Evolutionary conservation across 2,888 invertebrate genomes (phyloP).

Genomic region (Dione vanillae): DNA sequence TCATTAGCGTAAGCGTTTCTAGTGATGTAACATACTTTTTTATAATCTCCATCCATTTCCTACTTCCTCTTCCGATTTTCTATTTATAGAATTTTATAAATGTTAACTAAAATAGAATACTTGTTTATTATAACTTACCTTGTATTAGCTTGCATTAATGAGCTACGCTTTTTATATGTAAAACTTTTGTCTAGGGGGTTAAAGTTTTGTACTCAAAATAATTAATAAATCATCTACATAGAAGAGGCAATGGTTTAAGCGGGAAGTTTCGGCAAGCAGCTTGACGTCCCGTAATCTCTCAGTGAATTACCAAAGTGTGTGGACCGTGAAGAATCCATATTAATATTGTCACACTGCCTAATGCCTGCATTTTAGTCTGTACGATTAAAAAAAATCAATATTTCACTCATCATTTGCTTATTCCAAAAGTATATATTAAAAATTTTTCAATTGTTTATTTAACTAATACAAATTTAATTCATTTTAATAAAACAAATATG

Average conservation of each 20-base stretch:
- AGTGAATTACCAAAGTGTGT: slow-evolving; percentile 58
- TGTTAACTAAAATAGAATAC: background rate
- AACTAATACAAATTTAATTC: too few species aligned
- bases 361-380: slow-evolving; percentile 13
- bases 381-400: background rate
- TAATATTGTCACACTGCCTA: slow-evolving; percentile 61
- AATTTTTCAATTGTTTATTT: too few species aligned
- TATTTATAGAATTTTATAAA: background rate
- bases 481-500: too few species aligned
- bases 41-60: too few species aligned
- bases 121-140: too few species aligned
- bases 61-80: too few species aligned
- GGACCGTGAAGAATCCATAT: slow-evolving; percentile 66
- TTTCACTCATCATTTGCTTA: background rate
- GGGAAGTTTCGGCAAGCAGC: slow-evolving; percentile 60
- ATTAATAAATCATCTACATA: slow-evolving; percentile 76
- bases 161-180: slow-evolving; percentile 22
- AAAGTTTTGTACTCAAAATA: slow-evolving; percentile 62
- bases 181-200: slow-evolving; percentile 44
- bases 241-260: slow-evolving; percentile 71
- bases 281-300: slow-evolving; percentile 66
- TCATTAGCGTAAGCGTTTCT: too few species aligned
- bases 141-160: too few species aligned
- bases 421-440: too few species aligned
- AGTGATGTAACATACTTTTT: too few species aligned